A percentile compares a stretch with the other conserved stretches of the same genome.
Evolutionary conservation across 2,888 invertebrate genomes (phyloP).

Genomic region (Epistrophe eligans): DNA sequence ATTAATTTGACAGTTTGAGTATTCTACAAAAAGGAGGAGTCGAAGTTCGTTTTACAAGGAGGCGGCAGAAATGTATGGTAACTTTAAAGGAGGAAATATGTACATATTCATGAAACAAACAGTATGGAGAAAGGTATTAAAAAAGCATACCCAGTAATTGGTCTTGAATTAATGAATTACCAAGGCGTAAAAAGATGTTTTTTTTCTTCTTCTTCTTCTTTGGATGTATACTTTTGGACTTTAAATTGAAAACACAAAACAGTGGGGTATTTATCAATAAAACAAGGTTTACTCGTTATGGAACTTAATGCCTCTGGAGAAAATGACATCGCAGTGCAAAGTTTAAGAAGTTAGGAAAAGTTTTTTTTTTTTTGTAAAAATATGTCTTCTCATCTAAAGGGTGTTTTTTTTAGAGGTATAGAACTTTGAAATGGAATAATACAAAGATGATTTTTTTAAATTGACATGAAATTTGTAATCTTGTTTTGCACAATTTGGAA

Average conservation of each 20-base stretch:
- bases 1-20: conserved; percentile 32
- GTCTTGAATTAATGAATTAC: conserved; percentile 17
- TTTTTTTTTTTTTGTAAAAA: no score
- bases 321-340: no score
- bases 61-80: not conserved
- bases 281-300: not conserved
- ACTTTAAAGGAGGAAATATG: not conserved
- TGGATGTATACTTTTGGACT: not conserved
- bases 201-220: not conserved
- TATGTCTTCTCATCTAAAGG: no score
- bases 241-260: not conserved
- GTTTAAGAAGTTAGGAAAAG: no score
- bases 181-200: conserved; percentile 7
- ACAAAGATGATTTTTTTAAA: no score
- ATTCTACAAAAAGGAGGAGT: conserved; percentile 8
- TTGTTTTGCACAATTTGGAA: no score
- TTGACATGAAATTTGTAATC: no score
- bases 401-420: no score
- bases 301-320: not conserved
- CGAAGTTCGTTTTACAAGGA: not conserved
- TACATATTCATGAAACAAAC: not conserved
- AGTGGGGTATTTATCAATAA: not conserved
- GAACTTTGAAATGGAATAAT: no score
- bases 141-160: conserved; percentile 26
- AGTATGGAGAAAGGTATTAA: not conserved